phyloP scores from a whole-genome alignment of 2,888 invertebrate genomes.

The Callimorpha dominula region DNA sequence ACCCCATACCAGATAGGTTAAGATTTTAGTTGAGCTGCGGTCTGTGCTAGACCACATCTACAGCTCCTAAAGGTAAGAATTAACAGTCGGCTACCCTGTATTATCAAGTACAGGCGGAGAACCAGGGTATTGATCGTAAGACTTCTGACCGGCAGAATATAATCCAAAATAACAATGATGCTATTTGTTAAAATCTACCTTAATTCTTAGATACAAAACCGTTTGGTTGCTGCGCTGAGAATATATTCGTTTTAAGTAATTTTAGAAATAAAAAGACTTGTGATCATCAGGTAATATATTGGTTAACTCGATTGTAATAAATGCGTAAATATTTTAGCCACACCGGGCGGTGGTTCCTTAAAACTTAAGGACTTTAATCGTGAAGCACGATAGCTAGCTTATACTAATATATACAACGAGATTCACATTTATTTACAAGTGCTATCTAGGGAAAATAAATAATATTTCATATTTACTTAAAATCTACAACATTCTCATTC shows the following conservation, averaged over 20 bases:
- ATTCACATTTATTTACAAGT: constrained; percentile 71
- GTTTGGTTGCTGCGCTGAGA: not conserved
- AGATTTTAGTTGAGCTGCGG: too few species aligned
- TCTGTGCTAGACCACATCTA: too few species aligned
- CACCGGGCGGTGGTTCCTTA: constrained; percentile 44
- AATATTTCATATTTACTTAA: constrained; percentile 68
- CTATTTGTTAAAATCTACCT: too few species aligned
- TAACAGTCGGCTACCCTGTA: too few species aligned
- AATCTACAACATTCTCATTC: constrained; percentile 53
- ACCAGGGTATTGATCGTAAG: too few species aligned
- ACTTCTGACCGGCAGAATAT: too few species aligned
- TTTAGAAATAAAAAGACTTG: constrained; percentile 1
- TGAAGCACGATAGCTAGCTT: constrained; percentile 43
- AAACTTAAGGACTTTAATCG: constrained; percentile 48
- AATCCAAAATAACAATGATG: too few species aligned
- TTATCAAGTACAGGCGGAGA: too few species aligned
- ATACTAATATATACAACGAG: constrained; percentile 75
- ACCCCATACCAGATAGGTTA: too few species aligned
- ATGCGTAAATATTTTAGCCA: constrained; percentile 69
- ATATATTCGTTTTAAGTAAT: not conserved
- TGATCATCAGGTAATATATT: constrained; percentile 55
- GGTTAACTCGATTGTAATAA: constrained; percentile 69
- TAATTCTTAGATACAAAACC: not conserved
- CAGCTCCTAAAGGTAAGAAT: too few species aligned
- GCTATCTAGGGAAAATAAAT: constrained; percentile 74